These are phyloP conservation scores for Oreochromis spilurus DNA, from an alignment of 2,113 vertebrate genomes.

Conservation along the genomic window DNA sequence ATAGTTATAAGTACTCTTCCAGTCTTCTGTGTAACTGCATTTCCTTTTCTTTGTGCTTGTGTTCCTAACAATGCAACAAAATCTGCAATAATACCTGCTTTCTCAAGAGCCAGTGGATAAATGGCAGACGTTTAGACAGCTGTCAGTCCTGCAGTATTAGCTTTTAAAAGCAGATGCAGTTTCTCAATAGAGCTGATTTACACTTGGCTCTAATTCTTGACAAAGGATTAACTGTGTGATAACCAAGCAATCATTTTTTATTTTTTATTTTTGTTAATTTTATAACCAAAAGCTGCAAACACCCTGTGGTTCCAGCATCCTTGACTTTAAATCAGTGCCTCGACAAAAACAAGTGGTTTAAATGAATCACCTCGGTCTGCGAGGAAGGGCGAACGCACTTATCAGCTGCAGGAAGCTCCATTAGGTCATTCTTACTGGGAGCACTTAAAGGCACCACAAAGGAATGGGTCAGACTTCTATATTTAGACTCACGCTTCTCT, in stretches of 20 bases:
- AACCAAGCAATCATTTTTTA: neutral
- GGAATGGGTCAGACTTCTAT: slow-evolving; percentile 30
- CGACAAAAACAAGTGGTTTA: neutral
- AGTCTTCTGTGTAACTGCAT: neutral
- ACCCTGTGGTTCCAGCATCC: neutral
- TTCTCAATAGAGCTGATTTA: neutral
- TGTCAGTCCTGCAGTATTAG: neutral
- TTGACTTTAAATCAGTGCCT: neutral
- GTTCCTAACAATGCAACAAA: neutral
- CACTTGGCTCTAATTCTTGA: neutral
- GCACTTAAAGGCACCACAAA: slow-evolving; percentile 20
- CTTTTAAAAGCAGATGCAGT: neutral
- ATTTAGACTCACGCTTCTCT: slow-evolving; percentile 9
- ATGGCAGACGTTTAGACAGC: neutral
- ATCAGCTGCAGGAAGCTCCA: neutral
- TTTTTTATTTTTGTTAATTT: neutral
- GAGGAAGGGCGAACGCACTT: neutral
- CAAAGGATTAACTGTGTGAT: neutral
- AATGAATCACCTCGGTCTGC: neutral
- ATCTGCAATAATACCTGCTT: neutral
- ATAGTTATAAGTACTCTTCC: neutral
- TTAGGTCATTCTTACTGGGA: slow-evolving; percentile 16
- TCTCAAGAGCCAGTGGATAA: neutral
- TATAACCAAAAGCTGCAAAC: neutral
- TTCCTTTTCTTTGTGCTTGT: neutral